Conservation (phyloP, 2,797 vertebrate species). For the Selene dorsalis region DNA sequence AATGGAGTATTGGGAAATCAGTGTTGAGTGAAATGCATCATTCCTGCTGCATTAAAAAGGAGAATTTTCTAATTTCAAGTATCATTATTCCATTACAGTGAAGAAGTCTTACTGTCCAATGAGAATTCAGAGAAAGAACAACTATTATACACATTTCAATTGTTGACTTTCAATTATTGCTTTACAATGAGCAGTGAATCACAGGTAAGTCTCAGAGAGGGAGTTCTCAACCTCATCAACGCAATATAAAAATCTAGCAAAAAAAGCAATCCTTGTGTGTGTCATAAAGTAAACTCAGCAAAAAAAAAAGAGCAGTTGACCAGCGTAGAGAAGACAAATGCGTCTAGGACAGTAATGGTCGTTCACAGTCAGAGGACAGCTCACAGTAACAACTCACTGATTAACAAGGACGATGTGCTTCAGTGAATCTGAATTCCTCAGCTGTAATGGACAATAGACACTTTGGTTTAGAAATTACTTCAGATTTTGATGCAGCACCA, state of each 20-base stretch:
- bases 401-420: constrained; percentile 24
- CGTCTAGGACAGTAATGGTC: constrained; percentile 6
- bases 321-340: constrained; percentile 21
- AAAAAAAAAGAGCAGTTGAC: constrained; percentile 9
- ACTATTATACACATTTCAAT: constrained; percentile 5
- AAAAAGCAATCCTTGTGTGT: constrained; percentile 9
- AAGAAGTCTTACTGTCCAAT: constrained; percentile 7
- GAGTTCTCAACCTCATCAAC: not conserved
- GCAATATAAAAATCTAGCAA: constrained; percentile 8
- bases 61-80: constrained; percentile 33
- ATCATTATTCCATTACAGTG: constrained; percentile 37
- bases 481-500: constrained; percentile 63
- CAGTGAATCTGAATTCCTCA: constrained; percentile 37
- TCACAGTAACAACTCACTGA: constrained; percentile 53
- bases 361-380: constrained; percentile 52
- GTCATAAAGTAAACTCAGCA: not conserved
- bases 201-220: constrained; percentile 20
- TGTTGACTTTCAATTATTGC: constrained; percentile 27
- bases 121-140: constrained; percentile 8
- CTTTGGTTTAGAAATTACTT: constrained; percentile 43
- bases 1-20: constrained; percentile 42
- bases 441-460: constrained; percentile 11
- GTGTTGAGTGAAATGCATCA: constrained; percentile 57
- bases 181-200: constrained; percentile 36
- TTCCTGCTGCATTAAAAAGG: constrained; percentile 56